Evolutionary conservation across 2,797 vertebrate genomes (phyloP).

Genomic region (Spinus olivaceus): DNA sequence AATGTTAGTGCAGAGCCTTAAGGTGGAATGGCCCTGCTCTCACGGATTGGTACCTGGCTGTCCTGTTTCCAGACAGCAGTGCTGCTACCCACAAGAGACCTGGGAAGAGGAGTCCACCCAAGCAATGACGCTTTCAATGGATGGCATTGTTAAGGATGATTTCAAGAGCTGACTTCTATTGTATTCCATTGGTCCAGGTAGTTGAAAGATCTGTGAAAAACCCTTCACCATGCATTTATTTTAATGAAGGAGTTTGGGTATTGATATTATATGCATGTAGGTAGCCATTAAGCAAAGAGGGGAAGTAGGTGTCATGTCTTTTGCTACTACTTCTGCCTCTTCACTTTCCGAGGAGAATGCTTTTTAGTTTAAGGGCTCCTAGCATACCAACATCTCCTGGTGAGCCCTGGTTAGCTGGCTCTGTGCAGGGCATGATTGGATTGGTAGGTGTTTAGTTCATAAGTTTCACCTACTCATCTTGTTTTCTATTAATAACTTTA

Average conservation of each 20-base stretch:
- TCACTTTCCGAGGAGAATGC: background rate
- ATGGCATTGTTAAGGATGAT: background rate
- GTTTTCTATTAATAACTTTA: conserved; percentile 12
- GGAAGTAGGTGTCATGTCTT: background rate
- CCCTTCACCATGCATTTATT: background rate
- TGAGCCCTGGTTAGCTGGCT: background rate
- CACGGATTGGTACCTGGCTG: fast-evolving
- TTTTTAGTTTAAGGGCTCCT: background rate
- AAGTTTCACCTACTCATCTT: background rate
- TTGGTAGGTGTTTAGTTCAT: background rate
- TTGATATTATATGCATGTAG: background rate
- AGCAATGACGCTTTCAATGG: background rate
- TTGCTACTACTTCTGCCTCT: background rate
- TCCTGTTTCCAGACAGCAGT: background rate
- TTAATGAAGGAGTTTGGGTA: background rate
- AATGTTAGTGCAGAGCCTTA: background rate
- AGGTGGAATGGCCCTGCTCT: background rate
- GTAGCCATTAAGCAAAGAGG: background rate
- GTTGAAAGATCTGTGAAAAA: background rate
- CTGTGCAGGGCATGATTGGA: background rate
- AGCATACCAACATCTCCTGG: background rate
- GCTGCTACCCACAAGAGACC: background rate
- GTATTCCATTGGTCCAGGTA: background rate
- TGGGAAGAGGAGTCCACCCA: background rate
- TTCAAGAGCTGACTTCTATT: background rate